Evolutionary conservation across 1,140 invertebrate genomes (phyloP), one percentile per base, ranked within the genome.

Genomic region (Drosophila lowei): DNA sequence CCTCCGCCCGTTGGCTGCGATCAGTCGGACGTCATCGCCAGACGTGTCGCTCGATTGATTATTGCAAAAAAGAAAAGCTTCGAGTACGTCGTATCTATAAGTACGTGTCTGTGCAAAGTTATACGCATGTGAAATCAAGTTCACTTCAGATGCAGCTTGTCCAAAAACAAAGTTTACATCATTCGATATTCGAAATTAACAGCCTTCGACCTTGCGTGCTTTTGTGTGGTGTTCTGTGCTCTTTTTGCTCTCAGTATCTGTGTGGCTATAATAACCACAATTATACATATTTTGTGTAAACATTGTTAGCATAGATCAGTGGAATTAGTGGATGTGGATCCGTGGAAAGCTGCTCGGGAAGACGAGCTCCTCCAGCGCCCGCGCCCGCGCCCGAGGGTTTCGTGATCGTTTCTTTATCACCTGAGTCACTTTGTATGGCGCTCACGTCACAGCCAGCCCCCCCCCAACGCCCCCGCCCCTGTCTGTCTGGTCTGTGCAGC

Each of bases 31-130:
- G 80, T 86, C 81, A 86, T 81, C 78, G 59, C 65, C 59, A 88
- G 83, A 86, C 81, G 81, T 86, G 83, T 86, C 53, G 68, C 57
- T 72, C 83, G 70, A 88, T 86, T 88, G 77, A 77, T 64, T 72
- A 66, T 71, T 72, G 72, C 56, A 72, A 76, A 63, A 50, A 56
- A 46, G 47, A 50, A 50, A 62, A 68, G 55, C 30, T 70, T 47
- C 61, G 18, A 58, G 43, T 72, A 42, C 48, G 57, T 64, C 15
- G 49, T 79, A 78, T 85, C 72, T 65, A 80, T 41, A 86, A 86
- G 77, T 86, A 86, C 81, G 81, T 86, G 81, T 67, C 68, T 13
- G 74, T 71, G 57, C 57, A 67, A 74, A 74, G 48, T 64, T 42
- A 53, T 42, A 54, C 30, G 42, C 60, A 62, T 62, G 38, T 42